These are phyloP conservation scores for Acomys russatus DNA, from an alignment of 2,797 vertebrate species.

Conservation along the genomic window DNA sequence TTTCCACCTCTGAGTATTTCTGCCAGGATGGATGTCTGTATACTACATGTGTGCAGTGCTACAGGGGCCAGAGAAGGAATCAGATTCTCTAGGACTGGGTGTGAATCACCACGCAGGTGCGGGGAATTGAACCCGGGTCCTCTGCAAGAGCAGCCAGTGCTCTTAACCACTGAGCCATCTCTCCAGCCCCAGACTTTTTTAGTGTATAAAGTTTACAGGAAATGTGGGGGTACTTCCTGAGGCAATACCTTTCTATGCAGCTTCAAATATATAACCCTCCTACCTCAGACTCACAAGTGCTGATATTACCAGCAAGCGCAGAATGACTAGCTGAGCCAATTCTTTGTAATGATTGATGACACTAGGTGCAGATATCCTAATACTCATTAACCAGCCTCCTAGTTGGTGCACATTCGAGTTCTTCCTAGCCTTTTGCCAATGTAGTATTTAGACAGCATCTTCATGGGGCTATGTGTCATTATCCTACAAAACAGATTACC, in stretches of 20 bases:
- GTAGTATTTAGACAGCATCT: not conserved
- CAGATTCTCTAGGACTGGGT: not conserved
- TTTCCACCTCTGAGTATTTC: not conserved
- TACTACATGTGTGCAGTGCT: not conserved
- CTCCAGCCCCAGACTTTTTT: not conserved
- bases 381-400: not conserved
- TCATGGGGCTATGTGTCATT: not conserved
- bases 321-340: not conserved
- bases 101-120: not conserved
- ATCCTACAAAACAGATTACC: not conserved
- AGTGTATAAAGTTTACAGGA: not conserved
- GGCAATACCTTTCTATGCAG: not conserved
- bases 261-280: not conserved
- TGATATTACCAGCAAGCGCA: not conserved
- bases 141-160: not conserved
- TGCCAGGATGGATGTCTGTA: not conserved
- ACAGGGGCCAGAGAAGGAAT: not conserved
- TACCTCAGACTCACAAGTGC: not conserved
- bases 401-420: not conserved
- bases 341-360: not conserved
- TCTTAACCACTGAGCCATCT: not conserved
- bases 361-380: not conserved
- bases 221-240: not conserved
- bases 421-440: not conserved
- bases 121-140: not conserved